Evolutionary conservation across 2,797 vertebrate species (phyloP).

Genomic region (Dallia pectoralis): DNA sequence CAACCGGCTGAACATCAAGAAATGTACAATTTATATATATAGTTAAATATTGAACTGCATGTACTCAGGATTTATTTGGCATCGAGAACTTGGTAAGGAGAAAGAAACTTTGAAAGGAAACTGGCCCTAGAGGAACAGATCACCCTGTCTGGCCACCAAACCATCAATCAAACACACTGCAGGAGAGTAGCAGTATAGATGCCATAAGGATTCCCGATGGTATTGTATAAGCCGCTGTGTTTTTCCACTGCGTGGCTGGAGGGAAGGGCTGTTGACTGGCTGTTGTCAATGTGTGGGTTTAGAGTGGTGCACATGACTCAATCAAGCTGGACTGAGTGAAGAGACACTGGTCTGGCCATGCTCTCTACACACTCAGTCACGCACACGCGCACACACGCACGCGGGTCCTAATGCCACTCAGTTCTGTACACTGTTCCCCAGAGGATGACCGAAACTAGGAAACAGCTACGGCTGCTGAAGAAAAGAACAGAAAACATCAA

Average conservation of each 20-base stretch:
- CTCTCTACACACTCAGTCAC: neutral
- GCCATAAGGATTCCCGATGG: neutral
- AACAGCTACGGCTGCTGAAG: conserved; percentile 34
- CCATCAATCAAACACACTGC: neutral
- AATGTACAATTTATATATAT: no score
- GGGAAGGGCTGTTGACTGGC: neutral
- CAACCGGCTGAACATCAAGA: neutral
- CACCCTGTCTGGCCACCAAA: neutral
- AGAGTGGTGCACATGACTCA: conserved; percentile 12
- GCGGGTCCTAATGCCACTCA: neutral
- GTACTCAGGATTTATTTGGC: neutral
- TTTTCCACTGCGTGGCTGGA: neutral
- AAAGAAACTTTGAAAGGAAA: neutral
- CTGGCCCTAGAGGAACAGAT: neutral
- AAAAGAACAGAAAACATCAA: neutral
- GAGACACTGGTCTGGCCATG: neutral
- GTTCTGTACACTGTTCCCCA: neutral
- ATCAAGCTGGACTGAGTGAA: conserved; percentile 15
- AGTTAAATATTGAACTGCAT: no score
- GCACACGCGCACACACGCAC: neutral
- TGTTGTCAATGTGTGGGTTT: conserved; percentile 8
- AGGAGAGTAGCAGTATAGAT: neutral
- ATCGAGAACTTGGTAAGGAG: neutral
- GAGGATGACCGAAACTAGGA: neutral
- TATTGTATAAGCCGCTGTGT: neutral